phyloP scores from a whole-genome alignment of 2,888 invertebrate species.

The Pecten maximus region DNA sequence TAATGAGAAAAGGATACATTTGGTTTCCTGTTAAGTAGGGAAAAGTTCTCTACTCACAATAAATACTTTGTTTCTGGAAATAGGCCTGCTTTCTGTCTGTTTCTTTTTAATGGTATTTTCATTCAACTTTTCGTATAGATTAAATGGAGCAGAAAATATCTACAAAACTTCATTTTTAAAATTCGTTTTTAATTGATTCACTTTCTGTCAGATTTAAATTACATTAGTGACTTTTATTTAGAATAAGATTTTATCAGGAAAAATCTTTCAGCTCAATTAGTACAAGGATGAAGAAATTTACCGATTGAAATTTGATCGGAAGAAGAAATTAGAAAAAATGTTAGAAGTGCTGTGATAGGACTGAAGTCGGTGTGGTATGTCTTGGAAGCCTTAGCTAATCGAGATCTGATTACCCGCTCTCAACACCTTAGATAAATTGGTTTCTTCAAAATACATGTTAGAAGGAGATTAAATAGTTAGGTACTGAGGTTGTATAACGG shows the following conservation, averaged over 20 bases:
- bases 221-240: constrained; percentile 31
- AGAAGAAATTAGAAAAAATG: constrained; percentile 21
- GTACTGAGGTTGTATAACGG: background rate
- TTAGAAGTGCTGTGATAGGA: background rate
- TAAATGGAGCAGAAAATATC: background rate
- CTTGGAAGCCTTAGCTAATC: background rate
- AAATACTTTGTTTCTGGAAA: background rate
- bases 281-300: background rate
- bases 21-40: background rate
- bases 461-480: background rate
- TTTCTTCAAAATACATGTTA: constrained; percentile 28
- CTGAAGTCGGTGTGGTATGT: background rate
- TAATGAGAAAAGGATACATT: constrained; percentile 1
- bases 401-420: constrained; percentile 3
- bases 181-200: constrained; percentile 17
- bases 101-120: background rate
- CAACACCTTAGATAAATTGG: constrained; percentile 35
- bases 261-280: constrained; percentile 21
- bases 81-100: background rate
- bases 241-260: background rate
- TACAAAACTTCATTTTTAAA: background rate
- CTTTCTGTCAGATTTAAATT: constrained; percentile 31
- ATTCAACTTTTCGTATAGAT: background rate
- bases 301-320: constrained; percentile 26
- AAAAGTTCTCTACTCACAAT: background rate